Percentiles rank a stretch among this genome's conserved stretches.
phyloP scores from a whole-genome alignment of 2,113 vertebrate genomes.

The Pleuronectes platessa region DNA sequence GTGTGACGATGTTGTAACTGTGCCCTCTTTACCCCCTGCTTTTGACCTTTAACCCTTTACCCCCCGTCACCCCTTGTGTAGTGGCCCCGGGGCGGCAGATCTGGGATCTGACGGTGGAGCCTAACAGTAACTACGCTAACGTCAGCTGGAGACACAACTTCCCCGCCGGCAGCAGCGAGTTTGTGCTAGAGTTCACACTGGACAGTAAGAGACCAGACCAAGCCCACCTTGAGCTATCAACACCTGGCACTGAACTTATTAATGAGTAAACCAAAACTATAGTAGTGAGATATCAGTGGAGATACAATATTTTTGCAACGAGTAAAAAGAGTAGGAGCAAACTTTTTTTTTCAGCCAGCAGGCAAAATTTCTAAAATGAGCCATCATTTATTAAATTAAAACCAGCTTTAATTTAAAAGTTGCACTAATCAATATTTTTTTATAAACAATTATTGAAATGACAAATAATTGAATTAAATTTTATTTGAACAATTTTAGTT shows the following conservation, averaged over 20 bases:
- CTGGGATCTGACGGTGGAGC: constrained; percentile 95
- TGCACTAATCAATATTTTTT: background rate
- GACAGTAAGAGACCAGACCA: constrained; percentile 92
- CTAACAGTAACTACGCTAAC: constrained; percentile 98
- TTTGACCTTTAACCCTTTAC: constrained; percentile 79
- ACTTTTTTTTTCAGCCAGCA: constrained; percentile 7
- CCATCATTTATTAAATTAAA: no score
- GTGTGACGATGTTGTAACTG: constrained; percentile 58
- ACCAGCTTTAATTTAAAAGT: no score
- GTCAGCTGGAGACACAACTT: constrained; percentile 98
- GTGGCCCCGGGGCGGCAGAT: constrained; percentile 86
- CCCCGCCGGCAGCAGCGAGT: constrained; percentile 90
- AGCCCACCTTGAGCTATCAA: constrained; percentile 14
- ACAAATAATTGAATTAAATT: no score
- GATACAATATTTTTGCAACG: background rate
- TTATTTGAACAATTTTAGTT: no score
- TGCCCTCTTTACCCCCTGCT: constrained; percentile 54
- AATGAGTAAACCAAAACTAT: background rate
- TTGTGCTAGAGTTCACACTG: constrained; percentile 97
- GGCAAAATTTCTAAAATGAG: background rate
- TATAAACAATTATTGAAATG: background rate
- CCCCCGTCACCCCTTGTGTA: constrained; percentile 85
- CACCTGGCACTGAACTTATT: background rate
- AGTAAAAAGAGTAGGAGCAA: background rate
- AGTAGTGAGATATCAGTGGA: background rate